Base-by-base conservation (phyloP, 2,888 invertebrate genomes). In the Synergus japonicus region DNA sequence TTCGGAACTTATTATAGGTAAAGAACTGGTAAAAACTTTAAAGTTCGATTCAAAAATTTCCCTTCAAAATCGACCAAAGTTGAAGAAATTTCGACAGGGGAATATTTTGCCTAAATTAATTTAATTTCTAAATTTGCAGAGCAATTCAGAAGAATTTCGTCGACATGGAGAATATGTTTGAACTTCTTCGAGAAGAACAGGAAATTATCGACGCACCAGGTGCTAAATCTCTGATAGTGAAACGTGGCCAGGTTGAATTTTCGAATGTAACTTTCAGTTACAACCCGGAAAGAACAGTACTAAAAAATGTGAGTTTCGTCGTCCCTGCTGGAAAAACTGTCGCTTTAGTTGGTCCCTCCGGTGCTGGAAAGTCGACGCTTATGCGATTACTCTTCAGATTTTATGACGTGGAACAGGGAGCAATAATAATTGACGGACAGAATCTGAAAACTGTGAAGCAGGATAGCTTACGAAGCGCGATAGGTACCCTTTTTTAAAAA, bases 101-200 rank as follows among this genome's bases (percentile, higher is more conserved):
- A 37, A 37, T 37, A 37, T 37, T 37, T 37, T 22, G 46, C 79
- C 54, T 44, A n/a, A 43, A 15, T 3, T 44, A 60, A 58, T 44
- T 37, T 46, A n/a, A 8, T 43, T 67, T 58, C 4, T 54, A 43
- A 44, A 78, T 85, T 87, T 88, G 29, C 91, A 97, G 99, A 90
- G 97, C 97, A 79, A 98, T 99, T 81, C 99, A 99, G 91, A 98
- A 97, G 93, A 97, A 98, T 90, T 99, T 99, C 90, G 96, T 99
- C 22, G 99, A 99, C 90, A 99, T 99, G 99, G 99, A 99, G 92
- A 99, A 99, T 92, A 99, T 99, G 99, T 98, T 99, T 91, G 98
- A 99, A 86, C 92, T 99, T 83, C 93, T 99, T 88, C 95, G 96
- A 60, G 97, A 98, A 89, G 95, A 96, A 66, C 95, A 96, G 78